A percentile compares a stretch with the other conserved stretches of the same genome.
Evolutionary conservation across 2,888 invertebrate genomes (phyloP).

Genomic region (Calliphora vomitoria): DNA sequence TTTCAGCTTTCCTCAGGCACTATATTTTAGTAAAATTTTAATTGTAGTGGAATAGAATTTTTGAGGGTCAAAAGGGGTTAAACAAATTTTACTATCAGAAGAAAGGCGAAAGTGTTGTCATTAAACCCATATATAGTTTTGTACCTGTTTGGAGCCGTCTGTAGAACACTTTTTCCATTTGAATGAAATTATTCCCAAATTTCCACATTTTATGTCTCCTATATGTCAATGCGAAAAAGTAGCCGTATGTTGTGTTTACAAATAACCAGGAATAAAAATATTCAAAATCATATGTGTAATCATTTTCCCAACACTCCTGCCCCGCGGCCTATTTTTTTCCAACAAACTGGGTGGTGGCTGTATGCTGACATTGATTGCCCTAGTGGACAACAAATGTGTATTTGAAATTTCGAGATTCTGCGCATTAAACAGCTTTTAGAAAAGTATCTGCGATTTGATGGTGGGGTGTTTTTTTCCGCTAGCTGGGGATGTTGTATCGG

Average conservation of each 20-base stretch:
- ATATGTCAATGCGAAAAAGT: conserved; percentile 63
- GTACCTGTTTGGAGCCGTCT: too few species aligned
- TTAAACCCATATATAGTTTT: too few species aligned
- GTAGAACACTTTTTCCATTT: conserved; percentile 32
- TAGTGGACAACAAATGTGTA: conserved; percentile 42
- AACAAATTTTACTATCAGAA: too few species aligned
- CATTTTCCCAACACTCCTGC: not conserved
- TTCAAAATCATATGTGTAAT: conserved; percentile 48
- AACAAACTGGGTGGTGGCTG: not conserved
- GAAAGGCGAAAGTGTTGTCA: conserved; percentile 82
- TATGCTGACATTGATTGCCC: conserved; percentile 46
- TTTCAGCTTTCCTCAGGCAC: too few species aligned
- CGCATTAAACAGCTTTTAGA: conserved; percentile 36
- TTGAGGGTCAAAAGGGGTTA: too few species aligned
- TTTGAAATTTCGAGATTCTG: conserved; percentile 56
- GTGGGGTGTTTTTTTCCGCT: not conserved
- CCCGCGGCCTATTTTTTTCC: too few species aligned
- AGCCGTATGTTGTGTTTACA: conserved; percentile 68
- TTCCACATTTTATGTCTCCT: conserved; percentile 48
- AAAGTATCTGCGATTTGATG: not conserved
- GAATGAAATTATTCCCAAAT: too few species aligned
- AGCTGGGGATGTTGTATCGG: not conserved
- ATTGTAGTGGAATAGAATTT: too few species aligned
- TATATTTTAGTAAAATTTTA: too few species aligned
- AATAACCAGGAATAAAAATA: conserved; percentile 50